A percentile compares a stretch with the other conserved stretches of the same genome.
These are phyloP conservation scores for Pseudorasbora parva DNA, from an alignment of 2,113 vertebrate species.

Conservation along the genomic window DNA sequence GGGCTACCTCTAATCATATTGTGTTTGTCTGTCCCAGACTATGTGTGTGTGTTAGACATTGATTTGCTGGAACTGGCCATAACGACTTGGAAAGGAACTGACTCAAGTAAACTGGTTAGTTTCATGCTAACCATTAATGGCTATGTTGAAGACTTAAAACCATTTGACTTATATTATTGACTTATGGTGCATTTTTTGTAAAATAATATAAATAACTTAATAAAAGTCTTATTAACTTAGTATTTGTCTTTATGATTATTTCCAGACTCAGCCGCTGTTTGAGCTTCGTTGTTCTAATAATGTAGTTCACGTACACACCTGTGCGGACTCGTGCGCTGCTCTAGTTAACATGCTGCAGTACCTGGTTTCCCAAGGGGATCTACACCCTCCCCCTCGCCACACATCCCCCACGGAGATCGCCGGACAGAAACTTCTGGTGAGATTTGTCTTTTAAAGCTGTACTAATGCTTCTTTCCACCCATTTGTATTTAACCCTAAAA, in stretches of 20 bases:
- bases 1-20: not conserved
- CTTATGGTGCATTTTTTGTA: not conserved
- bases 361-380: conserved; percentile 82
- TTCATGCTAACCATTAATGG: not conserved
- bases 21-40: conserved; percentile 74
- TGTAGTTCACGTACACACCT: conserved; percentile 86
- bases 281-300: conserved; percentile 94
- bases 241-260: conserved; percentile 12
- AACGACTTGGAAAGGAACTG: conserved; percentile 89
- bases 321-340: conserved; percentile 89
- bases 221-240: not conserved
- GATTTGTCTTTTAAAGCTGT: not conserved
- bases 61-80: conserved; percentile 90
- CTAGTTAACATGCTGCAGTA: conserved; percentile 89
- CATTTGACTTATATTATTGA: not conserved
- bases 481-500: not conserved
- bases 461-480: not conserved
- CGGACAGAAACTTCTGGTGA: conserved; percentile 88
- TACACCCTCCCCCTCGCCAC: conserved; percentile 84
- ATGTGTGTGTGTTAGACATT: conserved; percentile 88
- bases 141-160: not conserved
- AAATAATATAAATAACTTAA: not conserved
- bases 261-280: conserved; percentile 86
- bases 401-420: conserved; percentile 89
- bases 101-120: conserved; percentile 82